A percentile compares a stretch with the other conserved stretches of the same genome.
These are phyloP conservation scores for Machaerirhynchus nigripectus DNA, from an alignment of 2,113 vertebrate genomes.

Conservation along the genomic window DNA sequence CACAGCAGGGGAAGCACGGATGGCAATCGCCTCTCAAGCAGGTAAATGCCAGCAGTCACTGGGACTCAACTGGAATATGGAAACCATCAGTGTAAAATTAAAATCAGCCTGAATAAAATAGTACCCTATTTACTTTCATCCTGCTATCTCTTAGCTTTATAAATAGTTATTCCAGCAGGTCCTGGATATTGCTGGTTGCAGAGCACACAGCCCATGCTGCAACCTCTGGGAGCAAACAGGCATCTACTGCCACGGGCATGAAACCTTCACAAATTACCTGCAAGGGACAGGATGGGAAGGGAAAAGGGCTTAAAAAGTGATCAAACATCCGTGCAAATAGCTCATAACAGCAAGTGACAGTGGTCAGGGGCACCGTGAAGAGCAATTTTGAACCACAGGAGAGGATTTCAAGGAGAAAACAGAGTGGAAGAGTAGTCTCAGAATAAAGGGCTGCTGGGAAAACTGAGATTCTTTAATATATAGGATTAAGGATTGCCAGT, in stretches of 20 bases:
- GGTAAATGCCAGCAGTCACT: not conserved
- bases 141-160: not conserved
- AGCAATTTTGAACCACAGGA: constrained; percentile 23
- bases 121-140: not conserved
- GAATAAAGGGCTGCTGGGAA: constrained; percentile 55
- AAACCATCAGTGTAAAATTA: not conserved
- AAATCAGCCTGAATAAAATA: not conserved
- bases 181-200: not conserved
- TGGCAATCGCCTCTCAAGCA: not conserved
- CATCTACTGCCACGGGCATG: not conserved
- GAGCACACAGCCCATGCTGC: not conserved
- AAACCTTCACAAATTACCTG: constrained; percentile 2
- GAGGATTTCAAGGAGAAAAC: constrained; percentile 49
- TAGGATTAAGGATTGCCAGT: constrained; percentile 63
- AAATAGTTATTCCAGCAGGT: not conserved
- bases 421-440: constrained; percentile 1
- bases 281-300: not conserved
- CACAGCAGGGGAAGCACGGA: not conserved
- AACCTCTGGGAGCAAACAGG: not conserved
- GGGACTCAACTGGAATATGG: not conserved
- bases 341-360: not conserved
- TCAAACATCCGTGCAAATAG: not conserved
- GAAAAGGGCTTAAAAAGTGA: not conserved
- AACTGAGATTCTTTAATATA: constrained; percentile 57
- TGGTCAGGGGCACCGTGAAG: constrained; percentile 33